phyloP scores from a whole-genome alignment of 1,140 invertebrate genomes.

The Penaeus vannamei region DNA sequence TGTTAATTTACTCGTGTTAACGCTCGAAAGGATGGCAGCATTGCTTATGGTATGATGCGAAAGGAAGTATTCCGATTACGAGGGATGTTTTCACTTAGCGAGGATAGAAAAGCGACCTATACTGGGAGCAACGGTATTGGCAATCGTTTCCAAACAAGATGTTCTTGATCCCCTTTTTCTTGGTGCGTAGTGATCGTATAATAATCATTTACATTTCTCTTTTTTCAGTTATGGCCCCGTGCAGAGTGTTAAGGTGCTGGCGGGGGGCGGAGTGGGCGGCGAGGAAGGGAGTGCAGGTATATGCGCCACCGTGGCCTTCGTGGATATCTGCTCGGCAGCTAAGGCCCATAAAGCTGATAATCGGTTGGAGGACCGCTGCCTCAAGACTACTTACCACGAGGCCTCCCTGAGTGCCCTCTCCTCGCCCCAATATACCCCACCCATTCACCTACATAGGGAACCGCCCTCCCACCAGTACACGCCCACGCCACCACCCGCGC shows the following conservation, averaged over 20 bases:
- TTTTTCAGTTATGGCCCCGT: slow-evolving; percentile 77
- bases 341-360: slow-evolving; percentile 93
- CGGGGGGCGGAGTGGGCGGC: slow-evolving; percentile 68
- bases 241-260: slow-evolving; percentile 75
- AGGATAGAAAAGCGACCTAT: too few species aligned
- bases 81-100: too few species aligned
- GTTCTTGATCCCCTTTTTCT: not conserved
- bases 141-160: too few species aligned
- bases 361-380: slow-evolving; percentile 85
- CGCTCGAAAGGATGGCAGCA: too few species aligned
- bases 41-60: too few species aligned
- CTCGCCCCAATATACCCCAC: slow-evolving; percentile 60
- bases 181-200: not conserved
- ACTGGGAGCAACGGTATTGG: too few species aligned
- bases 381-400: slow-evolving; percentile 95
- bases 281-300: slow-evolving; percentile 73
- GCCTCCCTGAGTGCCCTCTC: slow-evolving; percentile 77
- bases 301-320: slow-evolving; percentile 91
- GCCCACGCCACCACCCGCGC: slow-evolving; percentile 36
- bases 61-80: too few species aligned
- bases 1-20: too few species aligned
- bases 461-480: slow-evolving; percentile 53
- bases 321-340: slow-evolving; percentile 95
- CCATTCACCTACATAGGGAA: slow-evolving; percentile 57
- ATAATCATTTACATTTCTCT: slow-evolving; percentile 42